A percentile compares a stretch with the other conserved stretches of the same genome.
These are phyloP conservation scores for Suricata suricatta DNA, from an alignment of 2,113 vertebrate species.

Conservation along the genomic window DNA sequence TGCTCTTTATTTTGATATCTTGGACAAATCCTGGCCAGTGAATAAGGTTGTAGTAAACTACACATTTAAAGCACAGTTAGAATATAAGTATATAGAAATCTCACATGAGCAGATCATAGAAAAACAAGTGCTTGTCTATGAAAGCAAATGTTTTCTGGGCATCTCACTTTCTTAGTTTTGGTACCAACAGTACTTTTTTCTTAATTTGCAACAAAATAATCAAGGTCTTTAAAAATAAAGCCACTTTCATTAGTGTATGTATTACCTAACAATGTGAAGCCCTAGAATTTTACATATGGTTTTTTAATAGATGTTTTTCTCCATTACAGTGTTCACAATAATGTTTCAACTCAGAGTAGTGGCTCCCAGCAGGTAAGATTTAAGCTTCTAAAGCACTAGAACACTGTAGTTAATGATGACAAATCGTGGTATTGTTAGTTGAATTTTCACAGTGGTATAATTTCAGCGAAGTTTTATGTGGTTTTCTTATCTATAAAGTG, in stretches of 20 bases:
- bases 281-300: not conserved
- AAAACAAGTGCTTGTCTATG: not conserved
- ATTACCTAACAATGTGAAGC: not conserved
- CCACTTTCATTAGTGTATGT: not conserved
- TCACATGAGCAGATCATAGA: not conserved
- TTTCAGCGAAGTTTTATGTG: not conserved
- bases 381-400: not conserved
- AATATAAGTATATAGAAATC: not conserved
- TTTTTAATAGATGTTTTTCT: conserved; percentile 60
- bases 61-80: not conserved
- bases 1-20: not conserved
- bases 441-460: not conserved
- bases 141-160: not conserved
- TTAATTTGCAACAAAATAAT: not conserved
- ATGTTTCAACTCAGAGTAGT: conserved; percentile 85
- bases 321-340: conserved; percentile 86
- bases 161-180: conserved; percentile 3
- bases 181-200: not conserved
- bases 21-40: not conserved
- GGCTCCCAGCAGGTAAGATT: conserved; percentile 87
- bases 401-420: not conserved
- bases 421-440: not conserved
- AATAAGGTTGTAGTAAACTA: not conserved
- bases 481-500: conserved; percentile 25
- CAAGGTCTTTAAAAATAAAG: not conserved